These are phyloP conservation scores for Amblyopsis hoosieri DNA, from an alignment of 2,797 vertebrate genomes.

Conservation along the genomic window DNA sequence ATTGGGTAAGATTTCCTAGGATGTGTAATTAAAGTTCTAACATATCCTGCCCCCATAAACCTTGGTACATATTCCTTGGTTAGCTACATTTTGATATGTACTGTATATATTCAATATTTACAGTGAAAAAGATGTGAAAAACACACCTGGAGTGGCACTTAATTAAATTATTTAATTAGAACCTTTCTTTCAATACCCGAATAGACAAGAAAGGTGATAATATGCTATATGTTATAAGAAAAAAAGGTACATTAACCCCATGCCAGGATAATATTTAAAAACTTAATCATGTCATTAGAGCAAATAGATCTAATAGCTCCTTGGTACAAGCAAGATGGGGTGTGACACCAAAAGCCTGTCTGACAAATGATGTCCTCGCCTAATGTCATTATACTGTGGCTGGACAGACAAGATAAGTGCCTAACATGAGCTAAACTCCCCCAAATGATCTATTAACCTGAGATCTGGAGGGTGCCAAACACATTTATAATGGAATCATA, in stretches of 20 bases:
- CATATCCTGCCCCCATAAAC: too few species aligned
- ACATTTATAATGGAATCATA: slow-evolving; percentile 48
- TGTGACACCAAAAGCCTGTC: slow-evolving; percentile 19
- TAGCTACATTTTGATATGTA: too few species aligned
- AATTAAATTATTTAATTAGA: slow-evolving; percentile 55
- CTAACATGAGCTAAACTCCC: slow-evolving; percentile 24
- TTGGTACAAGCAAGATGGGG: slow-evolving; percentile 16
- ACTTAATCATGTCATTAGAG: slow-evolving; percentile 28
- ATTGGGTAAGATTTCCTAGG: too few species aligned
- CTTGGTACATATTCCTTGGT: too few species aligned
- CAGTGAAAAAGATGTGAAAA: neutral
- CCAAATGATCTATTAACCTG: slow-evolving; percentile 49
- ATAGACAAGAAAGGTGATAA: slow-evolving; percentile 23
- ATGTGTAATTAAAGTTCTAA: too few species aligned
- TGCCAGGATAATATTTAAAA: slow-evolving; percentile 19
- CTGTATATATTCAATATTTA: too few species aligned
- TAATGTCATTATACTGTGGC: slow-evolving; percentile 24
- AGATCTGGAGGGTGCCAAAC: slow-evolving; percentile 49
- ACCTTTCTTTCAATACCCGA: slow-evolving; percentile 36
- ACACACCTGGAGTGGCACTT: slow-evolving; percentile 5
- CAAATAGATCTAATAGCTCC: slow-evolving; percentile 26
- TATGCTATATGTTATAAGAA: slow-evolving; percentile 2
- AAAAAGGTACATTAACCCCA: slow-evolving; percentile 45
- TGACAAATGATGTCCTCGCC: slow-evolving; percentile 22
- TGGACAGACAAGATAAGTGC: slow-evolving; percentile 14